Evolutionary conservation across 2,888 invertebrate species (phyloP), one percentile per base, ranked within the genome.

Genomic region (Pandemis heparana): DNA sequence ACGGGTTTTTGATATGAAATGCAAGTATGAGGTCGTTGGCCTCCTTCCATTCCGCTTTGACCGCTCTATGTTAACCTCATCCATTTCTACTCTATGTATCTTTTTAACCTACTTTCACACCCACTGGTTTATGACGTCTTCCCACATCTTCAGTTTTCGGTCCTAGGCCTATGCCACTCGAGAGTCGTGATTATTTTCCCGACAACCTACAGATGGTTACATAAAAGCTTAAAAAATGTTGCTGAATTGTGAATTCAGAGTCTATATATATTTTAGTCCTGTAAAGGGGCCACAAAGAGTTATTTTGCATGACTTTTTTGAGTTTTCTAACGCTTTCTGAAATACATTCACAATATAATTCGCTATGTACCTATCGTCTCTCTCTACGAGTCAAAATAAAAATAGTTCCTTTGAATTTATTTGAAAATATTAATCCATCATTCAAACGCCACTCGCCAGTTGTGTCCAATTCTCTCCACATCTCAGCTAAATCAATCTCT

Each of bases 1-100:
- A 53, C 53, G 53, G 53, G 53, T 18, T 53, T 53, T 6, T 53
- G 53, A 53, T 53, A 53, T 8, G 16, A 53, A 53, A 18, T 53
- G 51, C 14, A 43, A 12, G 10, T 12, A 8, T 51, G 51, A 51
- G 53, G 53, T 53, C 18, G 18, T 16, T 53, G 53, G 53, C 53
- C 53, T 53, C 53, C 53, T 53, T 53, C 53, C 18, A 18, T 0
- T 53, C 53, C 16, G 51, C 51, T 53, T 53, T 53, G 53, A 18
- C 53, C 9, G 12, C 12, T 12, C 43, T 18, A 2, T 7, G 7
- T 53, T 9, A 18, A 8, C 7, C 53, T 53, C 53, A 53, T 53
- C 18, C 16, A 53, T 53, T 53, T 53, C 18, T 53, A 53, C 18
- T 53, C 18, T 53, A 4, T 53, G 48, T n/a, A 48, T 53, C 4